phyloP scores from a whole-genome alignment of 2,888 invertebrate genomes.

The Lacanobia oleracea region DNA sequence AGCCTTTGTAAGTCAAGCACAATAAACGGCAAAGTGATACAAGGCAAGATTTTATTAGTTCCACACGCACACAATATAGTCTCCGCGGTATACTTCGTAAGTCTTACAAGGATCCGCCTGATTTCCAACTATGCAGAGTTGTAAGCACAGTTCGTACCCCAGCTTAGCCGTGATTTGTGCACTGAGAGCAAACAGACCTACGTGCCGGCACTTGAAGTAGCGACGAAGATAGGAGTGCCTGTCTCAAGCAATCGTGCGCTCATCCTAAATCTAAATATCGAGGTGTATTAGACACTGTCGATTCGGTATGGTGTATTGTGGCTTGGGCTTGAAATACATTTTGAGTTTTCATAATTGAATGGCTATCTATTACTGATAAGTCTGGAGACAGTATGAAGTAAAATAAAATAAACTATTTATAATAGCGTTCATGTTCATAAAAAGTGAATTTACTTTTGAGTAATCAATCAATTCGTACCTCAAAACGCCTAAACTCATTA shows the following conservation, averaged over 20 bases:
- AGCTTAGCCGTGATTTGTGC: slow-evolving; percentile 71
- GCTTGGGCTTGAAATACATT: slow-evolving; percentile 1
- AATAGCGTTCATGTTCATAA: neutral
- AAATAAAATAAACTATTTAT: neutral
- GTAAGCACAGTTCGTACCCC: slow-evolving; percentile 64
- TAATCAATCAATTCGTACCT: too few relatives aligned
- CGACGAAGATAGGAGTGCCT: slow-evolving; percentile 58
- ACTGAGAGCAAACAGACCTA: slow-evolving; percentile 67
- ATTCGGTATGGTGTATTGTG: slow-evolving; percentile 13
- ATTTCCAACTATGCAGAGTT: slow-evolving; percentile 63
- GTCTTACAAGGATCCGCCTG: slow-evolving; percentile 48
- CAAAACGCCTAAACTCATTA: too few relatives aligned
- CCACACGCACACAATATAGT: slow-evolving; percentile 33
- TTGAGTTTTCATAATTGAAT: slow-evolving; percentile 24
- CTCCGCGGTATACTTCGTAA: slow-evolving; percentile 41
- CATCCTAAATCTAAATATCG: slow-evolving; percentile 33
- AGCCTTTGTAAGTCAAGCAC: slow-evolving; percentile 18
- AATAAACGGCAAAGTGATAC: slow-evolving; percentile 39
- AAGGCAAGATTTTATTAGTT: slow-evolving; percentile 53
- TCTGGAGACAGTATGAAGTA: slow-evolving; percentile 31
- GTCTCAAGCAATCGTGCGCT: slow-evolving; percentile 48
- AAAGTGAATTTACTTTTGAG: too few relatives aligned
- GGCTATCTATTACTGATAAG: slow-evolving; percentile 19
- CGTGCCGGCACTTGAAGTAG: slow-evolving; percentile 62
- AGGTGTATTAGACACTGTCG: slow-evolving; percentile 24